Evolutionary conservation across 2,113 vertebrate genomes (phyloP), one percentile per base, ranked within the genome.

Genomic region (Rhynchopsitta pachyrhyncha): DNA sequence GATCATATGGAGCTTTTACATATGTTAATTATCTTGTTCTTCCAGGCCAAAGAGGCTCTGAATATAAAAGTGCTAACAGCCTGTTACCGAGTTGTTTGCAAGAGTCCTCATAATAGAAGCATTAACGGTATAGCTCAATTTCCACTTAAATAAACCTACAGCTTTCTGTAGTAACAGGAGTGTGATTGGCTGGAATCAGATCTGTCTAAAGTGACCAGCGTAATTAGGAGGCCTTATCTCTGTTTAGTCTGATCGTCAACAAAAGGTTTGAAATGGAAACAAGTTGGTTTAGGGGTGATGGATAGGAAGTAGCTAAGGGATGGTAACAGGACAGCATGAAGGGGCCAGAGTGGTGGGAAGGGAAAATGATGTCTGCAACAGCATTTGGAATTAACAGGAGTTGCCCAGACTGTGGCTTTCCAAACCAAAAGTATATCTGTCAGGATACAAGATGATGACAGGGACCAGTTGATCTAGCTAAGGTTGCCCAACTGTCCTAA

Each of bases 1-100:
- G 89, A 96, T 97, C 89, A 82, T 95, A 93, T 95, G 64, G 92
- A 87, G 86, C 80, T 93, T 95, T 96, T 91, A 96, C 94, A 91
- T 92, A 95, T 96, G 89, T 95, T 97, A 97, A 95, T 95, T 93
- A 91, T 91, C 93, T 91, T 96, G 89, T 91, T 92, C 94, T 96
- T 93, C 69, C 70, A 93, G 91, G 93, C 91, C 96, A 96, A 93
- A 92, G 85, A 89, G 78, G 24, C 86, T 84, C 76, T 69, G 91
- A 95, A 95, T 91, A 91, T 91, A 89, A 91, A 95, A 97, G 94
- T 94, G 86, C 52, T 96, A 95, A 96, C 94, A 95, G 77, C 70
- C 74, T 96, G 73, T 92, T 95, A 96, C 81, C 41, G 87, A 92
- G 69, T 97, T 97, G 86, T 95, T 97, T 95, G 62, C 73, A 73